A percentile compares a stretch with the other conserved stretches of the same genome.
Evolutionary conservation across 2,888 invertebrate species (phyloP).

Genomic region (Amiota communis): DNA sequence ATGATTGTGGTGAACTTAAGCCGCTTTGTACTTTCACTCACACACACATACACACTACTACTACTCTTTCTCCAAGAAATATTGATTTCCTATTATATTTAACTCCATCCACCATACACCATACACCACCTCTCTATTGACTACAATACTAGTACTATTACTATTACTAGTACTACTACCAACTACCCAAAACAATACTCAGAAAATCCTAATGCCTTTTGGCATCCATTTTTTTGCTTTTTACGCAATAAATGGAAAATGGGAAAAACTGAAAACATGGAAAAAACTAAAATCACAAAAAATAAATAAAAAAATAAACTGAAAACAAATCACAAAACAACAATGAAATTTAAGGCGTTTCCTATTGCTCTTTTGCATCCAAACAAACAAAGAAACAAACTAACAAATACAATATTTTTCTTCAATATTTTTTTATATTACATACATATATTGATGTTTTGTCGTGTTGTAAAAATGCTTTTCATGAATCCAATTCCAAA

Average conservation of each 20-base stretch:
- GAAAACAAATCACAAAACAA: slow-evolving; percentile 7
- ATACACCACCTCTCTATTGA: too few species aligned
- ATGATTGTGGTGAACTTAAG: too few species aligned
- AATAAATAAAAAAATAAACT: background rate
- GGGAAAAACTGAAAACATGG: background rate
- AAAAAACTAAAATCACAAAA: slow-evolving; percentile 17
- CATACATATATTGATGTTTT: slow-evolving; percentile 9
- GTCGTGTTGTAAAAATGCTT: background rate
- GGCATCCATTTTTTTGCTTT: background rate
- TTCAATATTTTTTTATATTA: too few species aligned
- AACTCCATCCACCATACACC: too few species aligned
- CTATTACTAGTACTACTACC: too few species aligned
- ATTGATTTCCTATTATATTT: too few species aligned
- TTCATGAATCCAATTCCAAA: background rate
- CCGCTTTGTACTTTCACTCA: too few species aligned
- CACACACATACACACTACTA: too few species aligned
- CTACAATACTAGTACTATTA: too few species aligned
- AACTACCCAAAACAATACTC: too few species aligned
- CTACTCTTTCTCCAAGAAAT: too few species aligned
- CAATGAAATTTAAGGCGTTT: background rate
- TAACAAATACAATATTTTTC: background rate
- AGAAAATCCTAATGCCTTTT: background rate
- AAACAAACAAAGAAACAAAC: slow-evolving; percentile 9
- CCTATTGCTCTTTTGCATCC: background rate
- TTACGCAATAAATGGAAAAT: background rate